A percentile compares a stretch with the other conserved stretches of the same genome.
Evolutionary conservation across 2,888 invertebrate genomes (phyloP).

Genomic region (Kryphioiulus occultus): DNA sequence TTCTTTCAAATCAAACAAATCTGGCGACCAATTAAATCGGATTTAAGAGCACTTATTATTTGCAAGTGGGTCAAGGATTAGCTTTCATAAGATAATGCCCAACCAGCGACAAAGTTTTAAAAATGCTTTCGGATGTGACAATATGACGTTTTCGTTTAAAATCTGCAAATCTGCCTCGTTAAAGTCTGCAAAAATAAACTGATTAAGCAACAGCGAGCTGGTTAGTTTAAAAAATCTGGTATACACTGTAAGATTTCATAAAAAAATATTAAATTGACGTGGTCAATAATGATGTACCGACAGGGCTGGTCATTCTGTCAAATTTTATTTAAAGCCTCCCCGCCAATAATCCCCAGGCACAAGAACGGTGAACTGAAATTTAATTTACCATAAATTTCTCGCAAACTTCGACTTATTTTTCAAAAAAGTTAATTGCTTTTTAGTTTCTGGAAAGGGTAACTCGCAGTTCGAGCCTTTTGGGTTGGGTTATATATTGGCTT

Average conservation of each 20-base stretch:
- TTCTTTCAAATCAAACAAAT: neutral
- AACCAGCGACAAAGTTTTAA: neutral
- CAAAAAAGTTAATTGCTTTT: slow-evolving; percentile 16
- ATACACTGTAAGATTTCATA: neutral
- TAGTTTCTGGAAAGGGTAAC: neutral
- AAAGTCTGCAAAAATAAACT: neutral
- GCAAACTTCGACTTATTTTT: neutral
- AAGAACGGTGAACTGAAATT: neutral
- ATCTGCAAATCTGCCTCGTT: neutral
- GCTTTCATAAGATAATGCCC: neutral
- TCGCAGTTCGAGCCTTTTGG: neutral
- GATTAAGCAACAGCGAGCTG: neutral
- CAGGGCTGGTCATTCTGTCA: neutral
- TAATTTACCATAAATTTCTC: slow-evolving; percentile 6
- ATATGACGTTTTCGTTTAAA: neutral
- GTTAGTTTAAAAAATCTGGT: neutral
- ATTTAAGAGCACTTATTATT: neutral
- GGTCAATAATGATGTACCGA: neutral
- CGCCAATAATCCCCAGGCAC: neutral
- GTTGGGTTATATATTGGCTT: neutral
- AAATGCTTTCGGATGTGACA: neutral
- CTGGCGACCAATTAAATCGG: neutral
- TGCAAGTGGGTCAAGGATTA: slow-evolving; percentile 7
- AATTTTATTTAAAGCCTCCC: slow-evolving; percentile 2
- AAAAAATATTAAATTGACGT: neutral